Evolutionary conservation across 2,113 vertebrate genomes (phyloP), one percentile per base, ranked within the genome.

Genomic region (Ursus arctos): DNA sequence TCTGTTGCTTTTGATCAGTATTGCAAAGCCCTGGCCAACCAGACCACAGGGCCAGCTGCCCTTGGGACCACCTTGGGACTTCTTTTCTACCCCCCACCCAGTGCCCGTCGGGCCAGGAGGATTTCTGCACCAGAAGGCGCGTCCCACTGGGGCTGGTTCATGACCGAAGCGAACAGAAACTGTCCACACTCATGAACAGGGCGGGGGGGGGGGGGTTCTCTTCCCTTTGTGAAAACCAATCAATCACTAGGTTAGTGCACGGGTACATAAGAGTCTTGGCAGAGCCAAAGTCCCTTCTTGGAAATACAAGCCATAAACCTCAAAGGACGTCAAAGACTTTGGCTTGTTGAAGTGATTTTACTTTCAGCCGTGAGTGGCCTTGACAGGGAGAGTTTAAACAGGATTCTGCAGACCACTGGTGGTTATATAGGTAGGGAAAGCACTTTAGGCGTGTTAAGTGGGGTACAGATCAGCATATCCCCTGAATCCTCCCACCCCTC

Each of bases 261-360:
- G 28, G 13, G 31, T 84, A 22, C n/a, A 5, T 28, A 36, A 55
- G 77, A 47, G 13, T 84, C n/a, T 74, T 80, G 93, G 47, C 61
- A 65, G 51, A 95, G 77, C 86, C 95, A 19, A 63, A 91, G 72
- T 67, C 90, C 92, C 63, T 84, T 97, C 94, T 94, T 82, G 80
- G 83, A 97, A 97, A 91, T 22, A 40, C 49, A 86, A 92, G 95
- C 86, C 86, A 69, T 98, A 84, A 94, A 79, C 90, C 92, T 96
- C 63, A 77, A 15, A 96, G 85, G 47, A 40, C 14, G 0, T 96
- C 90, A 79, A 26, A 97, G 95, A 69, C 63, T 40, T 77, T 55
- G 43, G 85, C 81, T 94, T 76, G 18, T 91, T 53, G 22, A 77
- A 53, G 76, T 59, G 69, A 74, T 49, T 92, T 96, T 47, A 22